A percentile compares a stretch with the other conserved stretches of the same genome.
phyloP scores from a whole-genome alignment of 2,113 vertebrate species.

The Formicarius rufipectus region DNA sequence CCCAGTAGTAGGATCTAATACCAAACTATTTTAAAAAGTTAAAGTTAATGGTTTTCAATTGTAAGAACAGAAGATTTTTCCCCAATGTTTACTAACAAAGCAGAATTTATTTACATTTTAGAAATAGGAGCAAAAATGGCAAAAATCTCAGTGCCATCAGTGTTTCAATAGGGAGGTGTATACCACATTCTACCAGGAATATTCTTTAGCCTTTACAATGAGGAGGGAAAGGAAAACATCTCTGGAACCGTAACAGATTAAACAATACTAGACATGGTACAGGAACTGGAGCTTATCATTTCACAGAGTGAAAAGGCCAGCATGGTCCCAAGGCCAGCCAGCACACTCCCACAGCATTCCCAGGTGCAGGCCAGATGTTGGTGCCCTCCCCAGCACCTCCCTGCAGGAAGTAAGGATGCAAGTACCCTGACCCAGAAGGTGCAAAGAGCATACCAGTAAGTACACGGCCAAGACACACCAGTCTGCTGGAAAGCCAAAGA shows the following conservation, averaged over 20 bases:
- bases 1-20: background rate
- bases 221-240: background rate
- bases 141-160: background rate
- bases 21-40: background rate
- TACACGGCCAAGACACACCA: background rate
- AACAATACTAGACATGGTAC: accelerated
- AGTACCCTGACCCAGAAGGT: background rate
- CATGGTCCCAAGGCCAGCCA: background rate
- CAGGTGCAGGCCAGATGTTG: background rate
- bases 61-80: background rate
- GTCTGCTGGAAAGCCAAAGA: background rate
- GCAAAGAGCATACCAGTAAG: background rate
- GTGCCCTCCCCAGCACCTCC: too few species aligned
- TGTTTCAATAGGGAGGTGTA: background rate
- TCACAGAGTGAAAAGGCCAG: background rate
- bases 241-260: background rate
- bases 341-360: background rate
- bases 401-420: background rate
- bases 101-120: background rate
- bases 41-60: background rate
- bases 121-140: background rate
- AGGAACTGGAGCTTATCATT: background rate
- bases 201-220: background rate
- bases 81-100: background rate
- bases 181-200: background rate